Evolutionary conservation across 2,888 invertebrate genomes (phyloP).

Genomic region (Acleris literana): DNA sequence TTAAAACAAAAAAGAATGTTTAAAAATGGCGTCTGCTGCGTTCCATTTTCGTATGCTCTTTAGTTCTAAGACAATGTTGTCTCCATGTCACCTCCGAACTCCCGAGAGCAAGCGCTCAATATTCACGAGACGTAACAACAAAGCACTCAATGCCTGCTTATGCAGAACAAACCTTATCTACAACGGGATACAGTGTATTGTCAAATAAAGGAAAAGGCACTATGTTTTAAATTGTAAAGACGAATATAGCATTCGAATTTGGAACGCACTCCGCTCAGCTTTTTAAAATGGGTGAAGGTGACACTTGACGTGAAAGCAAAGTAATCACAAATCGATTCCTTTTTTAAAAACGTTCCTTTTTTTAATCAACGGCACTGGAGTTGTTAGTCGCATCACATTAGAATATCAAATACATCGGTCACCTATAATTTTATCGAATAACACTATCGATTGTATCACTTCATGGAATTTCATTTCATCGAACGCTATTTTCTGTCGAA

Average conservation of each 20-base stretch:
- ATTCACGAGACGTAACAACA: slow-evolving; percentile 56
- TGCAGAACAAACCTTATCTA: slow-evolving; percentile 42
- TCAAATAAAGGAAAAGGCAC: slow-evolving; percentile 9
- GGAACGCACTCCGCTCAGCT: slow-evolving; percentile 38
- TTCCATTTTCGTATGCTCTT: slow-evolving; percentile 57
- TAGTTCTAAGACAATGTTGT: slow-evolving; percentile 54
- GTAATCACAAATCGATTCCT: slow-evolving; percentile 30
- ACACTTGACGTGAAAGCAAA: slow-evolving; percentile 6
- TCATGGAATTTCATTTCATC: too few species aligned
- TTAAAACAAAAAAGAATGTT: slow-evolving; percentile 8
- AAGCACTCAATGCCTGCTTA: slow-evolving; percentile 40
- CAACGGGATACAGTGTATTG: slow-evolving; percentile 19
- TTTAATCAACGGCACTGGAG: not conserved
- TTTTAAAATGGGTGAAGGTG: slow-evolving; percentile 30
- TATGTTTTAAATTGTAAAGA: slow-evolving; percentile 46
- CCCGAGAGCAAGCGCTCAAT: slow-evolving; percentile 58
- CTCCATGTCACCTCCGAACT: slow-evolving; percentile 53
- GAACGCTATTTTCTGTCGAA: too few species aligned
- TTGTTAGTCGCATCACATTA: not conserved
- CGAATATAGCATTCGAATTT: slow-evolving; percentile 46
- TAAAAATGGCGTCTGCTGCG: slow-evolving; percentile 39
- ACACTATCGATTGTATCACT: too few species aligned
- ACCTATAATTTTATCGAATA: too few species aligned
- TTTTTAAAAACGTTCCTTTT: slow-evolving; percentile 24
- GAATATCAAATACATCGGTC: too few species aligned